Conservation (phyloP, 1,140 invertebrate species). For the Drosophila asahinai region DNA sequence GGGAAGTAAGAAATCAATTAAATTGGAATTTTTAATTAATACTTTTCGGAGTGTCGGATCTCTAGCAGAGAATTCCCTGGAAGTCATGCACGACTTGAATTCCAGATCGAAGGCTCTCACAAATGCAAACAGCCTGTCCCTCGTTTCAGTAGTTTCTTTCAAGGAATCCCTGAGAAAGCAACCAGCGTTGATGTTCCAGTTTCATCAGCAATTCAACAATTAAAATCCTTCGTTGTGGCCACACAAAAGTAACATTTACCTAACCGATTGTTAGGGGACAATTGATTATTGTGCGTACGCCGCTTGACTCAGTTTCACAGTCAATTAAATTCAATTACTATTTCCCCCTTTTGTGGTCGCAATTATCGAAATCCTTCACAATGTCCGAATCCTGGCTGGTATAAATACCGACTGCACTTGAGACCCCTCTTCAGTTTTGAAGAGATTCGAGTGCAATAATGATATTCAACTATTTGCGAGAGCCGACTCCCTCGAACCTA, state of each 20-base stretch:
- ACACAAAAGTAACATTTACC: not conserved
- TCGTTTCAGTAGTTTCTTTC: too few species aligned
- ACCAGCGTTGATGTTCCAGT: too few species aligned
- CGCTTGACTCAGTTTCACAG: slow-evolving; percentile 9
- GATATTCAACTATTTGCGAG: slow-evolving; percentile 28
- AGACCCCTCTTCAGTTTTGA: not conserved
- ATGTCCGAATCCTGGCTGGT: too few species aligned
- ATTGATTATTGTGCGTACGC: slow-evolving; percentile 18
- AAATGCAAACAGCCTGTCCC: not conserved
- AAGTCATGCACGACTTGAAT: not conserved
- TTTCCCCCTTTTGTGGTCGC: not conserved
- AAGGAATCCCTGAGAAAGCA: not conserved
- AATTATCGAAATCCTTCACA: not conserved
- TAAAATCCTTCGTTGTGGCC: slow-evolving; percentile 5
- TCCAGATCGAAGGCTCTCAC: not conserved
- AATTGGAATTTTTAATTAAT: not conserved
- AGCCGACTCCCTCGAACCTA: slow-evolving; percentile 11
- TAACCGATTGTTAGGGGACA: slow-evolving; percentile 2
- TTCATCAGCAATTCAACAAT: slow-evolving; percentile 5
- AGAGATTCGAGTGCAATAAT: slow-evolving; percentile 17
- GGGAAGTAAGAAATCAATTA: too few species aligned
- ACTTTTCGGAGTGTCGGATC: accelerated
- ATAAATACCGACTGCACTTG: not conserved
- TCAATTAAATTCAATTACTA: slow-evolving; percentile 4
- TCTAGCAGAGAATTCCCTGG: not conserved